These are phyloP conservation scores for Hystrix cristata DNA, from an alignment of 2,113 vertebrate genomes.

Conservation along the genomic window DNA sequence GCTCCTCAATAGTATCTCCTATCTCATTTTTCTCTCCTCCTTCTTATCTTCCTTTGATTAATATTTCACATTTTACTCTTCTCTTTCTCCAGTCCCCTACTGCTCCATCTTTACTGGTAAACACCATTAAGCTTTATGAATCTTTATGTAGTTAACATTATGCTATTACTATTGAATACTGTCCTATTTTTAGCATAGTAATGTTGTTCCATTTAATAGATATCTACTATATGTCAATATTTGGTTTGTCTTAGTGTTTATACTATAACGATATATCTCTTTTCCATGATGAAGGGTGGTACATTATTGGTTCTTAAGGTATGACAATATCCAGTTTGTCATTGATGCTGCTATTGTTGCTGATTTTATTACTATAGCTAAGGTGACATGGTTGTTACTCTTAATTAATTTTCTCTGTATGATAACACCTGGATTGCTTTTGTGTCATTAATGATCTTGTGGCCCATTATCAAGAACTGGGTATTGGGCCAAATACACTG, in stretches of 20 bases:
- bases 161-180: background rate
- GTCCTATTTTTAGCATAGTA: background rate
- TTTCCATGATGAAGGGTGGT: background rate
- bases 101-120: background rate
- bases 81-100: background rate
- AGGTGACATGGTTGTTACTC: background rate
- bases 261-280: background rate
- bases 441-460: background rate
- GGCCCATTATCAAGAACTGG: background rate
- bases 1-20: background rate
- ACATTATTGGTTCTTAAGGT: background rate
- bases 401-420: background rate
- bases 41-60: background rate
- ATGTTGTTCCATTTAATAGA: background rate
- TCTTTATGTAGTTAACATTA: background rate
- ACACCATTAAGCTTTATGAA: background rate
- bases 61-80: background rate
- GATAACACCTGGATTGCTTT: background rate
- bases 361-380: background rate
- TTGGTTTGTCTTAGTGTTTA: background rate
- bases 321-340: background rate
- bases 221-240: background rate
- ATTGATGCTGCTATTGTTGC: background rate
- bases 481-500: background rate
- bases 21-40: background rate